A percentile compares a stretch with the other conserved stretches of the same genome.
These are phyloP conservation scores for Ostrea denselamellosa DNA, from an alignment of 1,140 invertebrate species.

Conservation along the genomic window DNA sequence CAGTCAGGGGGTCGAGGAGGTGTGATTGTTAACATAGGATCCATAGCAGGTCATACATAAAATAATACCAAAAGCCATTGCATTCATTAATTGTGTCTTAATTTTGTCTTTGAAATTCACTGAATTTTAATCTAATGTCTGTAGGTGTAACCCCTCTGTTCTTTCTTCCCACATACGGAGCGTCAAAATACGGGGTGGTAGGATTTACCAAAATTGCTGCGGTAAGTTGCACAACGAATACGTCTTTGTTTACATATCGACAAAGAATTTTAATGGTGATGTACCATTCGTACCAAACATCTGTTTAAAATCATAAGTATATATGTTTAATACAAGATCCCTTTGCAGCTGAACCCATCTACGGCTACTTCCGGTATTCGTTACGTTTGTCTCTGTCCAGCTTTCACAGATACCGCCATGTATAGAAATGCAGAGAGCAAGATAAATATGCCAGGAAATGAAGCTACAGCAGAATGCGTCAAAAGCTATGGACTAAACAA, in stretches of 20 bases:
- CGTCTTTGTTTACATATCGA: too few species aligned
- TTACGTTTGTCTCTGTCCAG: conserved; percentile 61
- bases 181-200: conserved; percentile 88
- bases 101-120: background rate
- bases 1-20: conserved; percentile 58
- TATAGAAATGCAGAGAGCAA: background rate
- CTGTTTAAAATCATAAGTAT: too few species aligned
- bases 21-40: conserved; percentile 64
- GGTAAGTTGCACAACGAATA: too few species aligned
- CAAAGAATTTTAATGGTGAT: too few species aligned
- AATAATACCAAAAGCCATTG: too few species aligned
- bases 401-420: conserved; percentile 51
- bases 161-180: conserved; percentile 87
- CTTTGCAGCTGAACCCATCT: conserved; percentile 49
- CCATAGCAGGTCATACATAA: conserved; percentile 61
- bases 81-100: too few species aligned
- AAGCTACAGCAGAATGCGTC: too few species aligned
- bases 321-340: too few species aligned
- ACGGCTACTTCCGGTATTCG: conserved; percentile 46
- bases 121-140: too few species aligned
- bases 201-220: conserved; percentile 84
- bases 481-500: too few species aligned
- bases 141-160: conserved; percentile 80
- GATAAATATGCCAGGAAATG: too few species aligned
- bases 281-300: too few species aligned